These are phyloP conservation scores for Eptatretus atami DNA, from an alignment of 2,797 vertebrate species.

Conservation along the genomic window DNA sequence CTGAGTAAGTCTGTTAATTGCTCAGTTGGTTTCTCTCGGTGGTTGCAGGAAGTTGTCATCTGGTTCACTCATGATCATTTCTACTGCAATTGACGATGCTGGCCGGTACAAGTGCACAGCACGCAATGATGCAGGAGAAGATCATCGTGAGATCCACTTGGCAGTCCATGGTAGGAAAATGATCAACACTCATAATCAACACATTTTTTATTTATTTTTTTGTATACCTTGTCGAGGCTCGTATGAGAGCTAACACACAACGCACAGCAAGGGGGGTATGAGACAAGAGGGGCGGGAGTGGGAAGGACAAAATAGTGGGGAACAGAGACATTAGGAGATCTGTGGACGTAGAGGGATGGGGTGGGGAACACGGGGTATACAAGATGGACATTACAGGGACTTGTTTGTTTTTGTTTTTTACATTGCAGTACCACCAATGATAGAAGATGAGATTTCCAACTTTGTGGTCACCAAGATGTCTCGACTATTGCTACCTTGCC, in stretches of 20 bases:
- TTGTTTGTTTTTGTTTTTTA: constrained; percentile 4
- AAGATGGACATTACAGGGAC: too few species aligned
- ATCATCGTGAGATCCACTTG: constrained; percentile 30
- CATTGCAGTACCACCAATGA: constrained; percentile 47
- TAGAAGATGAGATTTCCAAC: constrained; percentile 60
- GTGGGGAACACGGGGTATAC: too few species aligned
- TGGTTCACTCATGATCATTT: constrained; percentile 60
- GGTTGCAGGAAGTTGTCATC: constrained; percentile 45
- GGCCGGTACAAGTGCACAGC: constrained; percentile 44
- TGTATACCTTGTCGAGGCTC: too few species aligned
- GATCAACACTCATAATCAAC: too few species aligned
- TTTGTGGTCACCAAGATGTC: constrained; percentile 37
- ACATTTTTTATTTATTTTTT: too few species aligned
- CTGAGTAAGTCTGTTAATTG: constrained; percentile 6
- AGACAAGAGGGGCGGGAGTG: too few species aligned
- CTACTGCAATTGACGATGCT: constrained; percentile 58
- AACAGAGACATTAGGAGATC: too few species aligned
- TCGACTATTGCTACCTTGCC: constrained; percentile 43
- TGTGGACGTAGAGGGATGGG: too few species aligned
- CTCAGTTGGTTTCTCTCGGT: constrained; percentile 10
- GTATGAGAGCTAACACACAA: too few species aligned
- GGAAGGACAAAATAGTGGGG: too few species aligned
- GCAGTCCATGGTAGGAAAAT: constrained; percentile 39
- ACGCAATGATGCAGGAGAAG: constrained; percentile 45
- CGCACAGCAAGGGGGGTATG: too few species aligned